Conservation (phyloP, 2,888 invertebrate species). For the Drosophila aldrichi region DNA sequence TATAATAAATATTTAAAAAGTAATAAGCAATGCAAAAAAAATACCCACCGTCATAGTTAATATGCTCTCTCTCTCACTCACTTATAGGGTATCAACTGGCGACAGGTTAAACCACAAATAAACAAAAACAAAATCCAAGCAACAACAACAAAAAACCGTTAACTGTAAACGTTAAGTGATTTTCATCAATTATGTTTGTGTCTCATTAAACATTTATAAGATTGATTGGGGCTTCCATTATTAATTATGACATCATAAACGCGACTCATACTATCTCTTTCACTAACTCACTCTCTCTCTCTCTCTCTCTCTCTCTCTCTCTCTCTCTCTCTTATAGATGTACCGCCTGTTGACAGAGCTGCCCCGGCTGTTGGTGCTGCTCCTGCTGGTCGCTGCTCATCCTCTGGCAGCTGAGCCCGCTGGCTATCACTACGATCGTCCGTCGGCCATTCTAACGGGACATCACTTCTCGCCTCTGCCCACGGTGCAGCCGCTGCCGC, state of each 20-base stretch:
- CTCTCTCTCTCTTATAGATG: conserved; percentile 54
- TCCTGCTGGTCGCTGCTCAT: conserved; percentile 41
- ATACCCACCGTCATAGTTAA: neutral
- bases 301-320: neutral
- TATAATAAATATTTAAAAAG: no score
- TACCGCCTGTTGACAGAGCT: conserved; percentile 23
- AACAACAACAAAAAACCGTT: conserved; percentile 2
- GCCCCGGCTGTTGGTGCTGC: conserved; percentile 27
- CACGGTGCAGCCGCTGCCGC: conserved; percentile 78
- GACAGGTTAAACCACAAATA: conserved; percentile 11
- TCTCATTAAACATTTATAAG: conserved; percentile 74
- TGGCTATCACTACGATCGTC: conserved; percentile 79
- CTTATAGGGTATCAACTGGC: conserved; percentile 19
- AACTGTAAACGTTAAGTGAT: conserved; percentile 54
- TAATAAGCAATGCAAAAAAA: no score
- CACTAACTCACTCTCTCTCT: conserved; percentile 3
- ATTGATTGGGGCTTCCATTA: conserved; percentile 58
- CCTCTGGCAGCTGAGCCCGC: conserved; percentile 19
- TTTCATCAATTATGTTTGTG: conserved; percentile 66
- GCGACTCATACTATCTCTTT: neutral
- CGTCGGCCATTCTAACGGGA: conserved; percentile 45
- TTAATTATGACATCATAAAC: conserved; percentile 67
- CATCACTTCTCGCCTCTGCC: conserved; percentile 75
- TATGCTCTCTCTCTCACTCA: neutral
- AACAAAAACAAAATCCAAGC: neutral